Evolutionary conservation across 2,888 invertebrate genomes (phyloP), one percentile per base, ranked within the genome.

Genomic region (Eupeodes latifasciatus): DNA sequence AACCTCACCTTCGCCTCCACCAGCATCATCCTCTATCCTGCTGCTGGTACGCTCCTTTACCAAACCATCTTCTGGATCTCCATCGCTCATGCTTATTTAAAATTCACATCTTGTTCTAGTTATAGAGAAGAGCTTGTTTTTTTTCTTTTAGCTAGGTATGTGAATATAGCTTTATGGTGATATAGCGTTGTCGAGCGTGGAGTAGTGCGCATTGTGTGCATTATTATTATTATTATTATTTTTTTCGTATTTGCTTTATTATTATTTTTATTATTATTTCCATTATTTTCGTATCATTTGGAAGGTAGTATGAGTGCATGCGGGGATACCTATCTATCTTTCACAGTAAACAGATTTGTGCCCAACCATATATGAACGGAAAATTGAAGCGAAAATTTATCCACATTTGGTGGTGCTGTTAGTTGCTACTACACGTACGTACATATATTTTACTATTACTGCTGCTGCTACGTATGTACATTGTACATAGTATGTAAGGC

Each of bases 41-140:
- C 14, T 6, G 34, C 53, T 69, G 14, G 7, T 69, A 16, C 66
- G 36, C 66, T n/a, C 12, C 55, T 55, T 49, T 49, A 66, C 47
- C 27, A 55, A 69, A 55, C 53, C 71, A 55, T 71, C 83, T 62
- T 61, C 36, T 61, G 27, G 66, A 44, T 57, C 57, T 53, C 59
- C 77, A 78, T 81, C 81, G 74, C 78, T 62, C 78, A 81, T 75
- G 81, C 85, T 78, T 75, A 88, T 88, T 88, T 85, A 69, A 88
- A 88, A 88, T 88, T 85, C 88, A 88, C 88, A 85, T 88, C 88
- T 88, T 88, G 88, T 88, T 88, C 88, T 85, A 88, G 88, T 88
- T 88, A 81, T 85, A 81, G 81, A 78, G 81, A 81, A 88, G 81
- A 69, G 88, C 78, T 87, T 83, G 87, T 75, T 67, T 40, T 72